Evolutionary conservation across 2,113 vertebrate genomes (phyloP).

Genomic region (Hemicordylus capensis): DNA sequence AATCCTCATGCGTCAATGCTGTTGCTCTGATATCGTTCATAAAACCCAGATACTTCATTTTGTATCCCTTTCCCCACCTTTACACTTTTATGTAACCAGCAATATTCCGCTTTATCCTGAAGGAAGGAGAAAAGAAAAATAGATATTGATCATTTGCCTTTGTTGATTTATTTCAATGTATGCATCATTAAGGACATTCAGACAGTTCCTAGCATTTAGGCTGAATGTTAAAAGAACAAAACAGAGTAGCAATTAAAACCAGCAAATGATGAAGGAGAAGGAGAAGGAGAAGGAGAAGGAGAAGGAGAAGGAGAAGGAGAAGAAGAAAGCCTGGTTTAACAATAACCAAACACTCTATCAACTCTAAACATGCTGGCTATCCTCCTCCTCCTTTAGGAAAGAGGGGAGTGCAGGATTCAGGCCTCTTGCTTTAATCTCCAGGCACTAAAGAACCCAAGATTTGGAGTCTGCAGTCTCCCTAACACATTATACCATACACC

Average conservation of each 20-base stretch:
- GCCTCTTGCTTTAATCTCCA: not conserved
- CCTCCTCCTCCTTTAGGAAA: not conserved
- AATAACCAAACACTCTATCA: not conserved
- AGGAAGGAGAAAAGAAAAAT: not conserved
- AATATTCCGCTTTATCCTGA: not conserved
- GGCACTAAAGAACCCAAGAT: not conserved
- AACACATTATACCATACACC: not conserved
- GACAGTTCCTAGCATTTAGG: not conserved
- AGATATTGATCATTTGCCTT: not conserved
- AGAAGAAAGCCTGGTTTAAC: not conserved
- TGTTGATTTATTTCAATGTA: not conserved
- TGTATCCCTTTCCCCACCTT: not conserved
- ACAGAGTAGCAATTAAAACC: not conserved
- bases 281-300: not conserved
- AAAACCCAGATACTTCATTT: not conserved
- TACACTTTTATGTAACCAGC: not conserved
- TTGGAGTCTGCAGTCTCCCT: not conserved
- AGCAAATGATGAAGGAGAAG: not conserved
- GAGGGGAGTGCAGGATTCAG: not conserved
- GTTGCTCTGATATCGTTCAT: not conserved
- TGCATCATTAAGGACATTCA: not conserved
- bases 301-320: too few relatives aligned
- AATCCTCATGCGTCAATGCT: not conserved
- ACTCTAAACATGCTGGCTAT: not conserved
- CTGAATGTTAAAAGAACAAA: not conserved